Conservation (phyloP, 1,140 invertebrate species). For the Drosophila mayri region DNA sequence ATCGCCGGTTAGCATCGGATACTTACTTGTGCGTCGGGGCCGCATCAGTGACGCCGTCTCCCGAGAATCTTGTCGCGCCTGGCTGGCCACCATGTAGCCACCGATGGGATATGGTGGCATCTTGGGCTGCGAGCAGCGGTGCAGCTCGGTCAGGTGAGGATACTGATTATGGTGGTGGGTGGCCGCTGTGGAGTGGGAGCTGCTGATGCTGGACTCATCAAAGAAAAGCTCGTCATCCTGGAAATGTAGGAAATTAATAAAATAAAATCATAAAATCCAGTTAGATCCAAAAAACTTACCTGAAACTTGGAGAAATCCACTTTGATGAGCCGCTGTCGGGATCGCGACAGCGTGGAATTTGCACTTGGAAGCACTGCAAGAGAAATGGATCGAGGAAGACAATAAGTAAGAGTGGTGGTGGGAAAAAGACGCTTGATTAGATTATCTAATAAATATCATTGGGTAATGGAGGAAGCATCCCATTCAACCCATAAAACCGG, state of each 20-base stretch:
- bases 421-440: slow-evolving; percentile 51
- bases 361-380: slow-evolving; percentile 81
- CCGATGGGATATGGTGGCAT: slow-evolving; percentile 83
- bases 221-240: slow-evolving; percentile 81
- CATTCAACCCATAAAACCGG: slow-evolving; percentile 21
- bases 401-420: slow-evolving; percentile 58
- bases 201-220: slow-evolving; percentile 73
- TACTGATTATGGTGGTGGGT: slow-evolving; percentile 39
- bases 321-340: slow-evolving; percentile 87
- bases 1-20: slow-evolving; percentile 29
- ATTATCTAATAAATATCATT: slow-evolving; percentile 64
- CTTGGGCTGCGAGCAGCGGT: slow-evolving; percentile 80
- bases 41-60: slow-evolving; percentile 49
- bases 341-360: slow-evolving; percentile 74
- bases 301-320: slow-evolving; percentile 89
- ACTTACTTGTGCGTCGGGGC: slow-evolving; percentile 84
- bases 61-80: slow-evolving; percentile 49
- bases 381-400: slow-evolving; percentile 24
- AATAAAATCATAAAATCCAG: not conserved
- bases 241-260: not conserved
- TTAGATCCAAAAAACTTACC: slow-evolving; percentile 75
- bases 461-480: slow-evolving; percentile 36
- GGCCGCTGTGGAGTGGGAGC: slow-evolving; percentile 57
- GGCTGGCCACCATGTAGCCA: slow-evolving; percentile 71
- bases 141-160: slow-evolving; percentile 56